Evolutionary conservation across 2,888 invertebrate genomes (phyloP).

Genomic region (Deilephila porcellus): DNA sequence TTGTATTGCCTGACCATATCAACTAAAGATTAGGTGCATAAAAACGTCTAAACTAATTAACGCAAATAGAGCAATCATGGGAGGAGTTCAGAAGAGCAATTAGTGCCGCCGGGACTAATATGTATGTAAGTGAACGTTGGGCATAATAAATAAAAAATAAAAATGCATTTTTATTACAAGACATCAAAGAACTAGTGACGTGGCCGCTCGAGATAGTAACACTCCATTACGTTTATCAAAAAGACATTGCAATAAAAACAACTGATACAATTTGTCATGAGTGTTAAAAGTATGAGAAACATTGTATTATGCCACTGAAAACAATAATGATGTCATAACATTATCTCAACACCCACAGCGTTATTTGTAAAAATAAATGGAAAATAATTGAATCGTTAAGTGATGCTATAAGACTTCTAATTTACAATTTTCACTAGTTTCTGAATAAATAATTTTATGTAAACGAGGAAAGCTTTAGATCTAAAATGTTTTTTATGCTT

Average conservation of each 20-base stretch:
- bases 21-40: neutral
- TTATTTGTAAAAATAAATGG: neutral
- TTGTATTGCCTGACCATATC: neutral
- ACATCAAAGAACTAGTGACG: neutral
- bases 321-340: slow-evolving; percentile 19
- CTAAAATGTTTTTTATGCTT: no score
- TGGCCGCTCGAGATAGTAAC: neutral
- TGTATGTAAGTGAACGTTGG: no score
- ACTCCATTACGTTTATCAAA: neutral
- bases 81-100: no score
- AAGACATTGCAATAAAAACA: slow-evolving; percentile 22
- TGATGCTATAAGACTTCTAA: no score
- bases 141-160: no score
- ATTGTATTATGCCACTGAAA: slow-evolving; percentile 13
- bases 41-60: neutral
- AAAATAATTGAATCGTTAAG: neutral
- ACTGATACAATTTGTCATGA: slow-evolving; percentile 24
- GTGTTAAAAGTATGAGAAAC: slow-evolving; percentile 18
- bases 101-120: no score
- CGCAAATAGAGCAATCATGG: no score
- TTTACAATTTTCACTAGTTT: no score
- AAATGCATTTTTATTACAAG: no score
- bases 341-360: neutral
- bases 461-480: no score
- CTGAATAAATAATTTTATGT: no score